Conservation (phyloP, 2,113 vertebrate species). For the Gallinago media region DNA sequence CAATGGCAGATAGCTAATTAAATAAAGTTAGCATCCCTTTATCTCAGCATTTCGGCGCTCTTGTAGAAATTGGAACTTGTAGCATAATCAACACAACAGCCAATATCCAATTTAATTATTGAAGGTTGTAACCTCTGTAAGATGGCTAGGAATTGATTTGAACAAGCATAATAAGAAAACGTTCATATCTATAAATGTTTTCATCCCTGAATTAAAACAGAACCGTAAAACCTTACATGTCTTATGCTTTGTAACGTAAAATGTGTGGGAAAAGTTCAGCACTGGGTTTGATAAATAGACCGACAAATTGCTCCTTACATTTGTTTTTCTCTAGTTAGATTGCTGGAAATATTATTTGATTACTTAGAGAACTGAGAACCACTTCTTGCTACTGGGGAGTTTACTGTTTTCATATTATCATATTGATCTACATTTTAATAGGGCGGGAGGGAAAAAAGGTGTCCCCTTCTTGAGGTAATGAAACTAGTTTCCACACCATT, state of each 20-base stretch:
- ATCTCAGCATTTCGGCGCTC: conserved; percentile 50
- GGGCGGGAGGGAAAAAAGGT: not conserved
- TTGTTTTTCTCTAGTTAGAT: not conserved
- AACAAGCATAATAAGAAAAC: conserved; percentile 55
- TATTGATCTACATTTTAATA: conserved; percentile 19
- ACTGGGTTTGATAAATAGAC: conserved; percentile 23
- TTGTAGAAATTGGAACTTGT: conserved; percentile 41
- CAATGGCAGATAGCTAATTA: conserved; percentile 52
- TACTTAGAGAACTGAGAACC: not conserved
- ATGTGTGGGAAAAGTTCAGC: not conserved
- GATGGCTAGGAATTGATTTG: conserved; percentile 57
- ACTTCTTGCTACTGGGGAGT: not conserved
- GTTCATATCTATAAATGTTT: conserved; percentile 47
- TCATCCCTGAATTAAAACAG: conserved; percentile 27
- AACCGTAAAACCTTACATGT: not conserved
- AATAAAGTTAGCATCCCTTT: conserved; percentile 50
- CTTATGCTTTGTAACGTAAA: not conserved
- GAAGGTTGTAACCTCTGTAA: conserved; percentile 51
- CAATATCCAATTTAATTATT: conserved; percentile 58
- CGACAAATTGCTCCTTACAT: conserved; percentile 44
- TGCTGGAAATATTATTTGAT: conserved; percentile 29
- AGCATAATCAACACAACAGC: conserved; percentile 17
- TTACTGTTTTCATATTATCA: not conserved
- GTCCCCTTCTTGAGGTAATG: not conserved
- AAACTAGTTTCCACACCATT: not conserved